Conservation (phyloP, 2,113 vertebrate genomes). For the Oophaga pumilio region DNA sequence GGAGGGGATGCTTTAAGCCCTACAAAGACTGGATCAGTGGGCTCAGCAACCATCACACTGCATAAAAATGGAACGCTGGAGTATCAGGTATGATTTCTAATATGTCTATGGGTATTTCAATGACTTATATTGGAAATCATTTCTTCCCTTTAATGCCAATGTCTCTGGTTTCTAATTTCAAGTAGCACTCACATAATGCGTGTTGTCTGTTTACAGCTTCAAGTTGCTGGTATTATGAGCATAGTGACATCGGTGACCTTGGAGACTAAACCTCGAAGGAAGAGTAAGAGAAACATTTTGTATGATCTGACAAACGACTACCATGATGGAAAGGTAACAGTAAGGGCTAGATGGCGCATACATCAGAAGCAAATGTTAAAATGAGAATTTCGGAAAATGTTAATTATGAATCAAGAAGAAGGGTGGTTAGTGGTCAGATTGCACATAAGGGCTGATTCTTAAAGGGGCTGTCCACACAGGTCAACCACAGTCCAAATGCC, state of each 20-base stretch:
- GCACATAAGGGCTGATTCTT: no score
- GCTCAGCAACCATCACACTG: constrained; percentile 83
- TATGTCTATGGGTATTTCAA: background rate
- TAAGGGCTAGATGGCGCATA: no score
- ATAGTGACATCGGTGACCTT: constrained; percentile 83
- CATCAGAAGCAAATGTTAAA: no score
- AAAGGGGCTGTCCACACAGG: no score
- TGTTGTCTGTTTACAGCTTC: constrained; percentile 73
- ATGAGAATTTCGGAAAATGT: no score
- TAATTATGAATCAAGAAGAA: no score
- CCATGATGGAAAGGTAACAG: constrained; percentile 69
- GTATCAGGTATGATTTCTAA: constrained; percentile 79
- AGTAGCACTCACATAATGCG: background rate
- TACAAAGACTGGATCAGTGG: constrained; percentile 86
- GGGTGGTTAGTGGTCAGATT: no score
- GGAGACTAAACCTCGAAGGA: constrained; percentile 89
- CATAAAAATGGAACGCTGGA: constrained; percentile 90
- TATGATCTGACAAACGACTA: constrained; percentile 79
- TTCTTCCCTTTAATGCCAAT: background rate
- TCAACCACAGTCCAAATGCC: no score
- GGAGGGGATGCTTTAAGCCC: constrained; percentile 84
- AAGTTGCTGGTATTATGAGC: constrained; percentile 83
- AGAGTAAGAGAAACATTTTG: constrained; percentile 84
- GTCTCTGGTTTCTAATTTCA: background rate
- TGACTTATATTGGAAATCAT: background rate